Evolutionary conservation across 2,888 invertebrate genomes (phyloP), one percentile per base, ranked within the genome.

Genomic region (Aleiodes testaceus): DNA sequence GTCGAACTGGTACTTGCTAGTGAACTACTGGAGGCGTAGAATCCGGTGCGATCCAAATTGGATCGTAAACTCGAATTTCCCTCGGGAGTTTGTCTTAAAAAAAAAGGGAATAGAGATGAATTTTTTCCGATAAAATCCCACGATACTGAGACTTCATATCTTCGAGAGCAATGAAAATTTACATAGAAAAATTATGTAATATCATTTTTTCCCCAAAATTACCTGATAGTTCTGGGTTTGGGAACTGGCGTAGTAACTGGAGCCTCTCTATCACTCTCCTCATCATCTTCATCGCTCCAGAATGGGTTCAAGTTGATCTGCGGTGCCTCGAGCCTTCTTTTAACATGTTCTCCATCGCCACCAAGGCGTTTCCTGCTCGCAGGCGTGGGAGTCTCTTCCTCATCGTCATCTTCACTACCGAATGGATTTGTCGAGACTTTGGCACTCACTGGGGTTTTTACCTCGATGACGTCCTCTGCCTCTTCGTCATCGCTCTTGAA

Each of bases 401-500:
- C 26, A 26, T 26, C 26, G 3, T 26, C 26, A 26, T 76, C 72
- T 14, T 75, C 77, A 74, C 92, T 92, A 30, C 91, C 92, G 83
- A 94, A 93, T 1, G 93, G 93, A 89, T 94, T 94, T n/a, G 90
- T 90, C 16, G 80, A 80, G 2, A 18, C 18, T 59, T 18, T 59
- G 11, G 16, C 1, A 14, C 14, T 18, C 42, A 16, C 42, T 16
- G 16, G 11, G 16, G 2, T 20, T 20, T 12, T 14, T n/a, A 9
- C 18, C 4, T 61, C 14, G 4, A n/a, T 1, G 14, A 30, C 16
- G 1, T 55, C 66, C n/a, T 88, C 88, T 53, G 88, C 88, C 53
- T 91, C 91, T 75, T 93, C 93, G 50, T 91, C 91, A 69, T 94
- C 94, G 78, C 93, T 93, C 44, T 91, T 92, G 88, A 97, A 97